These are phyloP conservation scores for Drymodes brunneopygia DNA, from an alignment of 2,113 vertebrate genomes.

Conservation along the genomic window DNA sequence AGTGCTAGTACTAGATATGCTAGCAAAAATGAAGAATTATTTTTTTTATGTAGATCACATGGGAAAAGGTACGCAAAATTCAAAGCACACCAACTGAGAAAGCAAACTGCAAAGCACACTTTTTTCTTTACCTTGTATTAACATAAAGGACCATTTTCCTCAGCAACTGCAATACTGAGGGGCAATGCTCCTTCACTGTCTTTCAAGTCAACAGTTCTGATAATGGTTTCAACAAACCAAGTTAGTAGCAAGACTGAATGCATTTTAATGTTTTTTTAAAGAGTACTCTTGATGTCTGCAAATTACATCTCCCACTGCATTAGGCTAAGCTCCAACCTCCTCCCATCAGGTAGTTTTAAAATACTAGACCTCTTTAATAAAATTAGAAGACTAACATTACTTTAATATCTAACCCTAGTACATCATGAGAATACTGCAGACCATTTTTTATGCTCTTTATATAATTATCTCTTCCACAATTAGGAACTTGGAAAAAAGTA, in stretches of 20 bases:
- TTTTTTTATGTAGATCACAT: rapidly evolving
- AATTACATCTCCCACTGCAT: neutral
- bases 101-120: neutral
- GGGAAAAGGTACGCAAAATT: neutral
- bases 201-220: neutral
- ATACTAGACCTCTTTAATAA: neutral
- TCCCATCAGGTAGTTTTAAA: neutral
- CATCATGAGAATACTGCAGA: neutral
- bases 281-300: neutral
- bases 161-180: neutral
- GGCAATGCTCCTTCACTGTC: neutral
- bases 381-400: neutral
- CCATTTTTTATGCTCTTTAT: neutral
- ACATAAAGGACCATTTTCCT: neutral
- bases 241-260: neutral
- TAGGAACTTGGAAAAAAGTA: neutral
- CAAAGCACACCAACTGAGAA: neutral
- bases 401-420: neutral
- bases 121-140: neutral
- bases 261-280: neutral
- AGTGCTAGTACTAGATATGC: neutral
- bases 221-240: neutral
- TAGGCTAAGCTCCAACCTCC: neutral
- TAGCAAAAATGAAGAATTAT: neutral
- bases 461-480: neutral